Base-by-base conservation (phyloP, 2,888 invertebrate genomes). In the Beris morrisii region DNA sequence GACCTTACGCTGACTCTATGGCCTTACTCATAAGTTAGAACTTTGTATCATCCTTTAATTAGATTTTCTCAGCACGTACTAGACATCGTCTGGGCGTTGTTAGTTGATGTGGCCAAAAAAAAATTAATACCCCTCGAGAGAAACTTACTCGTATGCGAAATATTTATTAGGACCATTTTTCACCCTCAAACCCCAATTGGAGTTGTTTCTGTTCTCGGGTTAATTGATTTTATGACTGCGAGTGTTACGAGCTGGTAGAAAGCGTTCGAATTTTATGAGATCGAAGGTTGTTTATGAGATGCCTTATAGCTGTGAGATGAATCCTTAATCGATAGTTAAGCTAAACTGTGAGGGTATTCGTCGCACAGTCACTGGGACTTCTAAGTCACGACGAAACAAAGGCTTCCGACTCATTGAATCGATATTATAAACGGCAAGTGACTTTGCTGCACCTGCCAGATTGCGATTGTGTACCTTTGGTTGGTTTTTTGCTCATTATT, bases 1-100 rank as follows among this genome's bases (percentile, higher is more conserved):
- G 9, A 38, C 5, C 9, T 38, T 5, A 38, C 2, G 2, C 22
- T 22, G 9, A 9, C 7, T 7, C 38, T 7, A 9, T 38, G 38
- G 38, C 38, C 22, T 22, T 22, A 22, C 22, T 22, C 38, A 38
- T 38, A 38, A 38, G 9, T 13, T 5, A 50, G 52, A 52, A 61
- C 11, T 48, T 61, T 61, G 61, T 61, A 61, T 61, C 61, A 28
- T 31, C 61, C 50, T 61, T 61, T 61, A 61, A 61, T 61, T 61
- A 61, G 31, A 52, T 38, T 61, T 59, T 22, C 61, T 50, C 50
- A 5, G 38, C 50, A 61, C 61, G 43, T 61, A 38, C 28, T 15
- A 13, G 15, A 48, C 13, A 13, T 12, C 31, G 48, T 48, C 59
- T 59, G 22, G 22, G 30, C 13, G 38, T 61, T 32, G 6, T 44